Evolutionary conservation across 2,113 vertebrate genomes (phyloP).

Genomic region (Pachycephala philippinensis): DNA sequence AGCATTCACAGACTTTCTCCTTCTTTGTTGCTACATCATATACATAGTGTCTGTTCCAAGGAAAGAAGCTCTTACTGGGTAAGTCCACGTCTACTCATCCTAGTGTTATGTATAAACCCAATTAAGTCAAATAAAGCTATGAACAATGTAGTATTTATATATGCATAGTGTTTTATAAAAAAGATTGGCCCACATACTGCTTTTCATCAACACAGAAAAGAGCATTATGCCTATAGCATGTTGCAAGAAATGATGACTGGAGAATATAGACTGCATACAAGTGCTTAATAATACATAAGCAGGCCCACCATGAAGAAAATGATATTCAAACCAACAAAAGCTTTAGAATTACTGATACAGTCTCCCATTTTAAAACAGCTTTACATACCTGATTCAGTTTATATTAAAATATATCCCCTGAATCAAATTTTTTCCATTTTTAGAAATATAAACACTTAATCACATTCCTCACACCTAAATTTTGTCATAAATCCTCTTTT

Average conservation of each 20-base stretch:
- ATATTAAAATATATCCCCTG: conserved; percentile 93
- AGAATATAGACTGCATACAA: conserved; percentile 89
- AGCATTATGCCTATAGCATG: conserved; percentile 86
- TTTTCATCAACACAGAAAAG: conserved; percentile 90
- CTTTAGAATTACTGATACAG: conserved; percentile 84
- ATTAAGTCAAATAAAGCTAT: conserved; percentile 97
- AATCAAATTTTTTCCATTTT: conserved; percentile 88
- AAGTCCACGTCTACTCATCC: conserved; percentile 88
- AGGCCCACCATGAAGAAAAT: conserved; percentile 85
- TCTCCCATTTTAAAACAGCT: conserved; percentile 87
- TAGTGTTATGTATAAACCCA: conserved; percentile 89
- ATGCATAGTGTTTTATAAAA: conserved; percentile 99
- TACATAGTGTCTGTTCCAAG: conserved; percentile 89
- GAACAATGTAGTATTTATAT: conserved; percentile 98
- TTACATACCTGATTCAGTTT: conserved; percentile 98
- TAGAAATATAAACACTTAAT: conserved; percentile 96
- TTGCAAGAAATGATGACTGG: conserved; percentile 86
- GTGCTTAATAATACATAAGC: conserved; percentile 90
- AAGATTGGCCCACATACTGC: conserved; percentile 94
- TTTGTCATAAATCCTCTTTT: conserved; percentile 98
- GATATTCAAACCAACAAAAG: conserved; percentile 81
- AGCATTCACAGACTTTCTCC: conserved; percentile 93
- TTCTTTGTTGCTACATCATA: conserved; percentile 89
- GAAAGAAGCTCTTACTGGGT: conserved; percentile 85
- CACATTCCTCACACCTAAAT: conserved; percentile 93